A percentile compares a stretch with the other conserved stretches of the same genome.
phyloP scores from a whole-genome alignment of 1,140 invertebrate genomes.

The Cotesia typhae region DNA sequence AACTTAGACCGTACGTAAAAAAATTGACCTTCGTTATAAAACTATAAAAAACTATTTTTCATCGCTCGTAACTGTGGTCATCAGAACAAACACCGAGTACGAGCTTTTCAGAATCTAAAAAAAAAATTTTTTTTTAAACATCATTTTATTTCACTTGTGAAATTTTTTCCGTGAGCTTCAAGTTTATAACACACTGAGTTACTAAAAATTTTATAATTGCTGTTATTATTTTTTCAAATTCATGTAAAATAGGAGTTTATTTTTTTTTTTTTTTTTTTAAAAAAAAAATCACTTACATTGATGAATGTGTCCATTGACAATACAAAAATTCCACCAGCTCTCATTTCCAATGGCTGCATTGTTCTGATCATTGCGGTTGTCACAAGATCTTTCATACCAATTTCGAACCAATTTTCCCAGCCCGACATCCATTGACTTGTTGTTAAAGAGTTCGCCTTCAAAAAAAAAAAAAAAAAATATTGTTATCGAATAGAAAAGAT shows the following conservation, averaged over 20 bases:
- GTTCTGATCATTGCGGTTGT: slow-evolving; percentile 35
- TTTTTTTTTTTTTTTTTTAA: neutral
- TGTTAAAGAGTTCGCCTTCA: slow-evolving; percentile 23
- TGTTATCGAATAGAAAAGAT: too few relatives aligned
- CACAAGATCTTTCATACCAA: slow-evolving; percentile 5
- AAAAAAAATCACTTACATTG: slow-evolving; percentile 16
- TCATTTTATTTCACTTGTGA: too few relatives aligned
- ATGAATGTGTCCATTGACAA: slow-evolving; percentile 40
- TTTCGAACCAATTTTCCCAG: slow-evolving; percentile 32
- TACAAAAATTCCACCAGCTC: slow-evolving; percentile 35
- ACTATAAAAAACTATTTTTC: too few relatives aligned
- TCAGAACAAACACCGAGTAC: slow-evolving; percentile 39
- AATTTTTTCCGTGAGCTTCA: neutral
- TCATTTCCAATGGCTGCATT: slow-evolving; percentile 32
- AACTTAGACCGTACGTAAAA: too few relatives aligned
- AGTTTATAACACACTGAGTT: too few relatives aligned
- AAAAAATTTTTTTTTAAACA: neutral
- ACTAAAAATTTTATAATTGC: too few relatives aligned
- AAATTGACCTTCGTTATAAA: too few relatives aligned
- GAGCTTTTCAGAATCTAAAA: slow-evolving; percentile 34
- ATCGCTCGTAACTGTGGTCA: slow-evolving; percentile 34
- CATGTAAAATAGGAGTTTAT: too few relatives aligned
- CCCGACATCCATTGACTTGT: slow-evolving; percentile 36
- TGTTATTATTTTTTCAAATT: too few relatives aligned
- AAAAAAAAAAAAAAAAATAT: too few relatives aligned